phyloP scores from a whole-genome alignment of 2,113 vertebrate species.

The Hyla sarda region DNA sequence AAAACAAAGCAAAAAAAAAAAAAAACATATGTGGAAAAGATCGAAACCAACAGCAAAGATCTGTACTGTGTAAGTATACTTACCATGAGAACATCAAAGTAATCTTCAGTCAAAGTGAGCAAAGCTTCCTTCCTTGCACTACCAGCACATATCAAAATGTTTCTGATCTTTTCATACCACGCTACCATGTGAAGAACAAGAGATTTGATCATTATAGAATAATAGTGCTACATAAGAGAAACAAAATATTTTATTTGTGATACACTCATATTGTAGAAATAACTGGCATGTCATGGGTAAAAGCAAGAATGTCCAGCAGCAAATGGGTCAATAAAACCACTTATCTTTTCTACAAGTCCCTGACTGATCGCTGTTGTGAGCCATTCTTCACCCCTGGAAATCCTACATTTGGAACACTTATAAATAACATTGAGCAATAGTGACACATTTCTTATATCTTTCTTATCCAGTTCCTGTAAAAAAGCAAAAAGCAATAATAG shows the following conservation, averaged over 20 bases:
- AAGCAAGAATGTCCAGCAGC: neutral
- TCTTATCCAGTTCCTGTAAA: conserved; percentile 82
- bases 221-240: neutral
- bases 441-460: conserved; percentile 73
- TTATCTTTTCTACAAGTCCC: conserved; percentile 91
- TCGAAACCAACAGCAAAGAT: too few relatives aligned
- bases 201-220: neutral
- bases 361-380: conserved; percentile 77
- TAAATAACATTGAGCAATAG: conserved; percentile 75
- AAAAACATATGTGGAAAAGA: too few relatives aligned
- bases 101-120: conserved; percentile 83
- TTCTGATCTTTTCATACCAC: conserved; percentile 90
- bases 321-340: conserved; percentile 68
- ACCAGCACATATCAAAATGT: conserved; percentile 77
- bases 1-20: too few relatives aligned
- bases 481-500: neutral
- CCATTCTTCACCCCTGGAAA: conserved; percentile 78
- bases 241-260: neutral
- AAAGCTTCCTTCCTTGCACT: conserved; percentile 75
- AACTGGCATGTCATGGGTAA: neutral
- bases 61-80: conserved; percentile 48
- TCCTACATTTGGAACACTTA: conserved; percentile 79
- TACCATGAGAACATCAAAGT: conserved; percentile 85
- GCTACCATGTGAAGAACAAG: conserved; percentile 79
- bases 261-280: too few relatives aligned